Percentiles rank a stretch among this genome's conserved stretches.
These are phyloP conservation scores for Aramus guarauna DNA, from an alignment of 2,113 vertebrate genomes.

Conservation along the genomic window DNA sequence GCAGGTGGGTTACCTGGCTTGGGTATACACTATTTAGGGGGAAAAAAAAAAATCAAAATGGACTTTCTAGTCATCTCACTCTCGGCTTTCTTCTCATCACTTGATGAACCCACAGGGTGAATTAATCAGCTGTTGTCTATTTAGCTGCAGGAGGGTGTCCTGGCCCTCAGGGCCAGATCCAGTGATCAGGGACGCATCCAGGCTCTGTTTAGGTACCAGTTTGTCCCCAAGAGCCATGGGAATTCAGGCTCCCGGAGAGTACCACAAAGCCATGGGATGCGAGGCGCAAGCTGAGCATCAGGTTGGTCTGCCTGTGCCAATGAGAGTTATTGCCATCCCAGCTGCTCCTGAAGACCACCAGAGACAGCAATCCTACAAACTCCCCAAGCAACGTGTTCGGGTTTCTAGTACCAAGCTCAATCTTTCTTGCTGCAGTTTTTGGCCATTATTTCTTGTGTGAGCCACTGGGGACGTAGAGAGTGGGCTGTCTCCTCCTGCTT, in stretches of 20 bases:
- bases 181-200: not conserved
- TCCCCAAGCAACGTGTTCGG: fast-evolving
- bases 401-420: not conserved
- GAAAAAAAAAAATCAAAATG: too few relatives aligned
- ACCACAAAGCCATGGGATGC: fast-evolving
- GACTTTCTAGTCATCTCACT: fast-evolving
- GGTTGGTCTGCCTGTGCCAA: too few relatives aligned
- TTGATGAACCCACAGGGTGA: not conserved
- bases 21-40: fast-evolving
- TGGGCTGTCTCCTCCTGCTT: not conserved
- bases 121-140: not conserved
- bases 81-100: not conserved
- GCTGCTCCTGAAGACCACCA: not conserved
- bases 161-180: not conserved
- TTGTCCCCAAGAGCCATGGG: not conserved
- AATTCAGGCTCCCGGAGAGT: not conserved
- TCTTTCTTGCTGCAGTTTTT: not conserved
- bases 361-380: not conserved
- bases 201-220: not conserved
- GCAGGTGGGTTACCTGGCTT: not conserved
- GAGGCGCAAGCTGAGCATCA: too few relatives aligned
- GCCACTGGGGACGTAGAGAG: fast-evolving
- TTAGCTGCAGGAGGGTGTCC: not conserved
- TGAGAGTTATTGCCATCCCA: not conserved
- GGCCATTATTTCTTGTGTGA: not conserved